A percentile compares a stretch with the other conserved stretches of the same genome.
phyloP scores from a whole-genome alignment of 2,113 vertebrate species.

The Bubo scandiacus region DNA sequence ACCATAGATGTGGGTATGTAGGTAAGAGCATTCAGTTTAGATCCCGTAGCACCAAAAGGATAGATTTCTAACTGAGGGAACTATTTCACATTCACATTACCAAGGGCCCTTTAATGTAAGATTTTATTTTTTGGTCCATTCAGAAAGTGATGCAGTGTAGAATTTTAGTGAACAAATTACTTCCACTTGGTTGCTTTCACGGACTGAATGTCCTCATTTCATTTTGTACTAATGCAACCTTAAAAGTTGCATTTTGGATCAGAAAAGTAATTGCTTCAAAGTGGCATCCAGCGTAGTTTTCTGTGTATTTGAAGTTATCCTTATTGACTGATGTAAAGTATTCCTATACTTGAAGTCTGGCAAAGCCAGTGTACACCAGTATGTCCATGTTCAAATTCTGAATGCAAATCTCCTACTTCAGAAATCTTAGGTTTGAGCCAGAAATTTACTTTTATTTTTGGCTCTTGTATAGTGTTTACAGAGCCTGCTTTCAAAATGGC shows the following conservation, averaged over 20 bases:
- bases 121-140: background rate
- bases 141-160: background rate
- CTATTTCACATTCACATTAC: background rate
- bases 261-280: background rate
- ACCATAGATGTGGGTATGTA: background rate
- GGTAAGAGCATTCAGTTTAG: background rate
- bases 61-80: background rate
- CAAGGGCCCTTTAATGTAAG: background rate
- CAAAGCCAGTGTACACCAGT: background rate
- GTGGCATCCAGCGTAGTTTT: background rate
- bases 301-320: background rate
- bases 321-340: background rate
- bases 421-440: background rate
- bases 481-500: background rate
- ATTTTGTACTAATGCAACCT: background rate
- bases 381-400: background rate
- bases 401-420: background rate
- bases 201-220: background rate
- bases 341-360: background rate
- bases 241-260: background rate
- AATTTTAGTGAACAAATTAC: background rate
- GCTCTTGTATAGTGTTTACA: background rate
- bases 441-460: background rate
- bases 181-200: background rate
- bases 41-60: background rate